Evolutionary conservation across 2,113 vertebrate species (phyloP).

Genomic region (Macroglossus sobrinus): DNA sequence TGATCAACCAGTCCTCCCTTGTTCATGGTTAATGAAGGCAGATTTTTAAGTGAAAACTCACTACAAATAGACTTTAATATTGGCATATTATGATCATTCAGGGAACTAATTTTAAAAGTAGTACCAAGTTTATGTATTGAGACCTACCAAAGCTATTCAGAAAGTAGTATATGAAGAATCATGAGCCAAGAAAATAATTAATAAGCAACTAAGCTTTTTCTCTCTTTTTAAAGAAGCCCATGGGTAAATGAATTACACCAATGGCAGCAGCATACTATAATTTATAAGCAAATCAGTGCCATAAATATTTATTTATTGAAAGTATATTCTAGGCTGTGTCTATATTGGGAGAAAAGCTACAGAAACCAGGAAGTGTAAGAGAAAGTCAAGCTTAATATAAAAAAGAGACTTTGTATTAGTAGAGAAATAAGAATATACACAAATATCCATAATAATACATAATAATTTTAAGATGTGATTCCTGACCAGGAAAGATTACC

Average conservation of each 20-base stretch:
- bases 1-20: neutral
- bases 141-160: neutral
- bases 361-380: neutral
- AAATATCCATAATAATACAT: neutral
- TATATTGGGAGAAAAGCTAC: neutral
- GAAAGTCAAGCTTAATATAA: neutral
- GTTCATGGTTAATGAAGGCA: neutral
- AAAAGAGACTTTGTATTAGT: neutral
- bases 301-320: neutral
- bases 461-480: neutral
- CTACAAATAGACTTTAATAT: neutral
- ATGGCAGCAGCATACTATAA: neutral
- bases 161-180: neutral
- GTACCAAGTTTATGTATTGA: neutral
- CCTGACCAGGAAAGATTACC: neutral
- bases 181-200: neutral
- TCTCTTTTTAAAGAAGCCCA: neutral
- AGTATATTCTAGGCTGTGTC: neutral
- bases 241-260: neutral
- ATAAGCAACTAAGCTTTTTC: neutral
- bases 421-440: neutral
- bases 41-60: neutral
- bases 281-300: neutral
- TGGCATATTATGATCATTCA: neutral
- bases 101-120: neutral